A percentile compares a stretch with the other conserved stretches of the same genome.
phyloP scores from a whole-genome alignment of 2,888 invertebrate species.

The Lottia scabra region DNA sequence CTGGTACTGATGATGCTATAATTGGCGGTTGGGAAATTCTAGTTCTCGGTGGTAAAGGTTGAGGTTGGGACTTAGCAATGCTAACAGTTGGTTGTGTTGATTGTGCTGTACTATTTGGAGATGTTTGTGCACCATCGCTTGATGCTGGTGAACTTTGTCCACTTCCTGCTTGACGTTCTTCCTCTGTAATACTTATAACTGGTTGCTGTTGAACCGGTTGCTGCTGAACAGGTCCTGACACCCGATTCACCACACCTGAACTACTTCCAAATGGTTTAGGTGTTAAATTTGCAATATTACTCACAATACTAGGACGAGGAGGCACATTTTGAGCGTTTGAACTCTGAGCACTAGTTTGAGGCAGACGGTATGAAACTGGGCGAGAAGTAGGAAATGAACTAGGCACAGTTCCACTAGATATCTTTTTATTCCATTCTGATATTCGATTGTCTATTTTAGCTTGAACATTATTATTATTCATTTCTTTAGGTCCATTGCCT shows the following conservation, averaged over 20 bases:
- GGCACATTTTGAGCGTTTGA: constrained; percentile 9
- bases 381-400: background rate
- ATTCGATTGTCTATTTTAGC: background rate
- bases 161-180: constrained; percentile 60
- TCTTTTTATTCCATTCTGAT: constrained; percentile 1
- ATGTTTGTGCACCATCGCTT: constrained; percentile 48
- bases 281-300: constrained; percentile 47
- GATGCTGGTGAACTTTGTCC: constrained; percentile 64
- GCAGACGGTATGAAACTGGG: background rate
- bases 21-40: background rate
- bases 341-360: background rate
- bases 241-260: constrained; percentile 17
- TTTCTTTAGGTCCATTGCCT: constrained; percentile 10
- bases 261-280: constrained; percentile 60
- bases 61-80: background rate
- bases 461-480: constrained; percentile 18
- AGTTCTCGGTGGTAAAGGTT: background rate
- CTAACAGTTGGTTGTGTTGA: background rate
- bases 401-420: constrained; percentile 24
- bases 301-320: constrained; percentile 35
- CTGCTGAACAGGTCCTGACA: constrained; percentile 20
- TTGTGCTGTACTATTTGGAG: background rate
- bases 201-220: constrained; percentile 44
- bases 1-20: background rate
- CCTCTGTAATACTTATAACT: constrained; percentile 51